phyloP scores from a whole-genome alignment of 1,140 invertebrate genomes.

The Marisa cornuarietis region DNA sequence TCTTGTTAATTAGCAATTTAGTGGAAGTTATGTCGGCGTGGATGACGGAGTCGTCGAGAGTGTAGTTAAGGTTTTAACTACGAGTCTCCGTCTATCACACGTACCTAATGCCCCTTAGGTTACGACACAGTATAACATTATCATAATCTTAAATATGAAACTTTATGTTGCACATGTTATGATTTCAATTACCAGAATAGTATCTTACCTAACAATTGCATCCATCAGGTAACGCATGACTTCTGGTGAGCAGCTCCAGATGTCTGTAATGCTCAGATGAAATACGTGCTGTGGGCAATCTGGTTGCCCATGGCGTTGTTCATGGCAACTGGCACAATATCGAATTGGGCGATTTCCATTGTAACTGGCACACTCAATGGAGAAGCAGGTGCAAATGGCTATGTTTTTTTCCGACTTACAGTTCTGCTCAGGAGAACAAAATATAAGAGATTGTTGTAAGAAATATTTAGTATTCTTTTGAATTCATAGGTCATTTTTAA shows the following conservation, averaged over 20 bases:
- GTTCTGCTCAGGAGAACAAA: constrained; percentile 74
- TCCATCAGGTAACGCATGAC: constrained; percentile 94
- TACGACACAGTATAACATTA: too few relatives aligned
- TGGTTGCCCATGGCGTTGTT: constrained; percentile 85
- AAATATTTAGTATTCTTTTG: too few relatives aligned
- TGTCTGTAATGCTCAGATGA: constrained; percentile 84
- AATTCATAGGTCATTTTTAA: neutral
- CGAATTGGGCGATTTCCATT: constrained; percentile 95
- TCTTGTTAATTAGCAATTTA: too few relatives aligned
- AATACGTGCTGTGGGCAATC: constrained; percentile 86
- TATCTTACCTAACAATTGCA: constrained; percentile 83
- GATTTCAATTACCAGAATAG: too few relatives aligned
- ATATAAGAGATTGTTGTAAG: neutral
- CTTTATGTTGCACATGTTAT: too few relatives aligned
- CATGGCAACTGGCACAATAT: constrained; percentile 76
- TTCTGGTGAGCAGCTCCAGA: constrained; percentile 84
- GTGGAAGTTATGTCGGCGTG: too few relatives aligned
- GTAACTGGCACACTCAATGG: constrained; percentile 93
- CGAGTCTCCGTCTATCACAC: too few relatives aligned
- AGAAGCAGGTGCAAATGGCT: constrained; percentile 96
- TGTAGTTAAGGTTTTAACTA: too few relatives aligned
- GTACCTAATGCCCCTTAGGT: too few relatives aligned
- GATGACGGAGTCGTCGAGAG: too few relatives aligned
- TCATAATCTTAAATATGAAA: too few relatives aligned
- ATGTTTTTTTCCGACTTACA: constrained; percentile 89